Evolutionary conservation across 2,797 vertebrate species (phyloP).

Genomic region (Eulemur rubriventer): DNA sequence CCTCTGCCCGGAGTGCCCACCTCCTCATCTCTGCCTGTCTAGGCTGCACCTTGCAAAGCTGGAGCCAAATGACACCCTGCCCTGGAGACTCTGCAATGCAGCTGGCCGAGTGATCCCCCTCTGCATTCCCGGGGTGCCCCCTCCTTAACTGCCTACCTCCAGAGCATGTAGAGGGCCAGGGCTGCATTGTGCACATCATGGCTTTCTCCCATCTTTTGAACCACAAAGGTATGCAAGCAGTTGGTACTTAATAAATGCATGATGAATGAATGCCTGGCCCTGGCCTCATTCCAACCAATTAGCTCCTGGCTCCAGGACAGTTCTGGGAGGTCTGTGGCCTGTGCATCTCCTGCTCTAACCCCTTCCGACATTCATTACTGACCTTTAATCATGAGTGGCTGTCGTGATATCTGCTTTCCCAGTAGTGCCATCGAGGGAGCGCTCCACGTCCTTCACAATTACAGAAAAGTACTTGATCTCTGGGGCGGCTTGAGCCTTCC

Average conservation of each 20-base stretch:
- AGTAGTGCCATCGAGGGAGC: neutral
- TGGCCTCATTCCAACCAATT: neutral
- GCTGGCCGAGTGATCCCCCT: neutral
- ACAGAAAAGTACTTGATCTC: neutral
- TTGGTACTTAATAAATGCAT: neutral
- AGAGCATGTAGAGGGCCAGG: neutral
- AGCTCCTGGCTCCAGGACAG: neutral
- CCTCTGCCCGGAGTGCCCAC: neutral
- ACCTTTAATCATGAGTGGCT: neutral
- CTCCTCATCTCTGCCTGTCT: neutral
- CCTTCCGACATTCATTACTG: neutral
- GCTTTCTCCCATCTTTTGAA: neutral
- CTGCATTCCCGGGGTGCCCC: neutral
- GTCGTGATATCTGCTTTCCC: neutral
- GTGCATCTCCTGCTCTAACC: neutral
- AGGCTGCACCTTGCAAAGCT: neutral
- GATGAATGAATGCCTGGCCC: neutral
- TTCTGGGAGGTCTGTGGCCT: neutral
- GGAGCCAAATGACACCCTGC: no score
- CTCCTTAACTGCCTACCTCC: neutral
- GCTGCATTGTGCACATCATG: rapidly evolving
- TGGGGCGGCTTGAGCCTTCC: neutral
- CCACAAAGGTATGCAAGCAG: neutral
- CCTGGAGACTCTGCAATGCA: neutral
- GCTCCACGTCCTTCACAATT: no score